phyloP scores from a whole-genome alignment of 2,113 vertebrate species.

The Noctilio leporinus region DNA sequence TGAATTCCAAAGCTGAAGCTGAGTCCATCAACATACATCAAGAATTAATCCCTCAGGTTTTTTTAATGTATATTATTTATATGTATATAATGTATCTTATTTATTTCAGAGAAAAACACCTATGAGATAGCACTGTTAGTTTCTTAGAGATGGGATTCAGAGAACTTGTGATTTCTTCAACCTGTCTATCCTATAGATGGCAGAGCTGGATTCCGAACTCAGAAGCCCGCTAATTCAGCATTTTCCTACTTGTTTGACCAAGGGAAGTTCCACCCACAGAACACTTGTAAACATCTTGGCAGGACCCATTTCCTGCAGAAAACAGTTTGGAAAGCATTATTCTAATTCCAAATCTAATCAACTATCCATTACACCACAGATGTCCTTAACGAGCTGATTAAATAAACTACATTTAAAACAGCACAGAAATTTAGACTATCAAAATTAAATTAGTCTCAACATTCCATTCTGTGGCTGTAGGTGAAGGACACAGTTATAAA shows the following conservation, averaged over 20 bases:
- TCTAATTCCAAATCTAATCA: slow-evolving; percentile 45
- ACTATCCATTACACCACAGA: slow-evolving; percentile 37
- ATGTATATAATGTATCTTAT: too few relatives aligned
- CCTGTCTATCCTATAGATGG: not conserved
- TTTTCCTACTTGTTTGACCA: not conserved
- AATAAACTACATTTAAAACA: slow-evolving; percentile 58
- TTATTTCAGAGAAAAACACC: not conserved
- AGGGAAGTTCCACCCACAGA: not conserved
- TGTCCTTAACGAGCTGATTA: slow-evolving; percentile 47
- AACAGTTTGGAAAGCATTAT: slow-evolving; percentile 36
- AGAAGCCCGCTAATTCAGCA: not conserved
- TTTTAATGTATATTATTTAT: not conserved
- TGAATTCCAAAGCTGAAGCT: not conserved
- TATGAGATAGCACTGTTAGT: not conserved
- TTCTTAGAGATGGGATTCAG: not conserved
- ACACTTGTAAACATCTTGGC: not conserved
- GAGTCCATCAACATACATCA: not conserved
- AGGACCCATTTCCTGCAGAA: slow-evolving; percentile 4
- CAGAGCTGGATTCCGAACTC: not conserved
- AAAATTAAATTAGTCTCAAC: slow-evolving; percentile 55
- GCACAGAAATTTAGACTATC: slow-evolving; percentile 35
- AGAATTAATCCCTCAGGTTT: not conserved
- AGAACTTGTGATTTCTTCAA: not conserved
- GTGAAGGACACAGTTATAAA: slow-evolving; percentile 57
- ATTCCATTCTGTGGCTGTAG: slow-evolving; percentile 38